These are phyloP conservation scores for Diplazon laetatorius DNA, from an alignment of 2,888 invertebrate species.

Conservation along the genomic window DNA sequence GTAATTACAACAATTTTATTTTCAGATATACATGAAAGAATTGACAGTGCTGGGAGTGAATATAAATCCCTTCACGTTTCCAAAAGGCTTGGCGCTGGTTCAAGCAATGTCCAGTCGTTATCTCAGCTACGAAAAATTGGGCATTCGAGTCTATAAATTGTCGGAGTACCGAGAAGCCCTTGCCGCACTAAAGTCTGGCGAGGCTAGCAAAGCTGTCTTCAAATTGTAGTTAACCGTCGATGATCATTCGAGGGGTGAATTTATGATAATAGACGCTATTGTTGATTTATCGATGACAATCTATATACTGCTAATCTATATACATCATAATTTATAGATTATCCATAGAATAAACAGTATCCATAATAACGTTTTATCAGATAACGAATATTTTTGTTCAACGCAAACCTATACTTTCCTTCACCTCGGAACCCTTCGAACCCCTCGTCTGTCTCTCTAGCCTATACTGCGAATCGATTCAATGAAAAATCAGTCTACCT, in stretches of 20 bases:
- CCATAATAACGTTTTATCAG: too few relatives aligned
- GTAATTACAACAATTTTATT: conserved; percentile 68
- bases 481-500: neutral
- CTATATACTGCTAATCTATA: neutral
- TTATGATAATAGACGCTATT: too few relatives aligned
- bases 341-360: too few relatives aligned
- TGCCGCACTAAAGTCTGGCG: conserved; percentile 84
- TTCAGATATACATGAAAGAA: conserved; percentile 86
- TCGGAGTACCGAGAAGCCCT: conserved; percentile 84
- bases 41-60: conserved; percentile 86
- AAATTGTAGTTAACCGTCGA: conserved; percentile 78
- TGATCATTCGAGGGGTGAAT: too few relatives aligned
- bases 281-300: too few relatives aligned
- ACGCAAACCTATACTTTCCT: too few relatives aligned
- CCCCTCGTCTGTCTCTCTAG: too few relatives aligned
- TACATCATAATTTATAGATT: neutral
- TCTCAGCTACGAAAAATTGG: conserved; percentile 85
- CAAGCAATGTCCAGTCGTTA: conserved; percentile 87
- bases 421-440: too few relatives aligned
- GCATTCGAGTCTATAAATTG: conserved; percentile 84
- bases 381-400: too few relatives aligned
- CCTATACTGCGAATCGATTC: neutral
- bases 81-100: conserved; percentile 86
- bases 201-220: conserved; percentile 86
- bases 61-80: conserved; percentile 88